A percentile compares a stretch with the other conserved stretches of the same genome.
These are phyloP conservation scores for Holacanthella duospinosa DNA, from an alignment of 2,888 invertebrate species.

Conservation along the genomic window DNA sequence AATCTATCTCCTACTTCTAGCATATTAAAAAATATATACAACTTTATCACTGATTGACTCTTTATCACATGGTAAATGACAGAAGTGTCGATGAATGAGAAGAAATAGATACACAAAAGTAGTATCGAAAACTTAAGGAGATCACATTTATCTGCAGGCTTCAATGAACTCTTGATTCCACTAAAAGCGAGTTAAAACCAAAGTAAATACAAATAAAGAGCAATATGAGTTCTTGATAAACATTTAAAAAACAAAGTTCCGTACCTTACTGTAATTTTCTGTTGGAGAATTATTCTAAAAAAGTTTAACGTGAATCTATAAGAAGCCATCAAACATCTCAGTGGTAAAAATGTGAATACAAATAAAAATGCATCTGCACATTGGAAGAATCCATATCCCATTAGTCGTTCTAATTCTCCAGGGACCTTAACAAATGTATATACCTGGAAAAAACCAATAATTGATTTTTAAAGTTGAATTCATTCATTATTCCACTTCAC, in stretches of 20 bases:
- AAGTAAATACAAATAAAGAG: not conserved
- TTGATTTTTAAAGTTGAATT: not conserved
- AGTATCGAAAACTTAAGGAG: slow-evolving; percentile 83
- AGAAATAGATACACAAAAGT: slow-evolving; percentile 65
- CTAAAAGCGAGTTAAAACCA: not conserved
- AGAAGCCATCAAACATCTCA: slow-evolving; percentile 77
- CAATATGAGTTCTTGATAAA: not conserved
- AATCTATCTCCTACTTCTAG: slow-evolving; percentile 86
- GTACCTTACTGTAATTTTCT: not conserved
- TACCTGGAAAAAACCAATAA: slow-evolving; percentile 45
- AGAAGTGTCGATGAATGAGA: slow-evolving; percentile 91
- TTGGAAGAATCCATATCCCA: slow-evolving; percentile 86
- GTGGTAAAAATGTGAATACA: slow-evolving; percentile 91
- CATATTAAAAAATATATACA: slow-evolving; percentile 99
- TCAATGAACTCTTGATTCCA: slow-evolving; percentile 44
- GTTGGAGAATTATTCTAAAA: not conserved
- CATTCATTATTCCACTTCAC: too few species aligned
- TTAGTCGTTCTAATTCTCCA: slow-evolving; percentile 79
- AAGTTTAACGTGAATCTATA: slow-evolving; percentile 47
- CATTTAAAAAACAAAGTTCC: not conserved
- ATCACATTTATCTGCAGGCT: slow-evolving; percentile 91
- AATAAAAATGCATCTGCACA: slow-evolving; percentile 96
- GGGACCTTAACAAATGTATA: slow-evolving; percentile 96
- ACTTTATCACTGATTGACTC: slow-evolving; percentile 96
- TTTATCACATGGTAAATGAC: slow-evolving; percentile 95